phyloP scores from a whole-genome alignment of 2,113 vertebrate species.

The Gobio gobio region DNA sequence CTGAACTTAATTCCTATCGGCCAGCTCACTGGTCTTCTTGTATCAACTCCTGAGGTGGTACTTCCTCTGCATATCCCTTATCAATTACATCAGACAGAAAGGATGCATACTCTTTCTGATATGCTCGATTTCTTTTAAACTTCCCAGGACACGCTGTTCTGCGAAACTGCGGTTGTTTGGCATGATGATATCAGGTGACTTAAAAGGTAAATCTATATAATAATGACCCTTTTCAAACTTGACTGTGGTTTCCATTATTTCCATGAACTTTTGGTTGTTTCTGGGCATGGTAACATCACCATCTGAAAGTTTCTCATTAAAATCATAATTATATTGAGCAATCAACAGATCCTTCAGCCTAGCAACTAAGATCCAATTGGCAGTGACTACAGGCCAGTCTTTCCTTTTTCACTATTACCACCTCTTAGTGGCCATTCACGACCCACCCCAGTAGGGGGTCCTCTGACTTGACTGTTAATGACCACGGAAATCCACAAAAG shows the following conservation, averaged over 20 bases:
- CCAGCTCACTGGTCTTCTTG: background rate
- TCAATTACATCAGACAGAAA: background rate
- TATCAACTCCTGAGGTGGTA: background rate
- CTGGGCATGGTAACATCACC: background rate
- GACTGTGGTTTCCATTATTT: no score
- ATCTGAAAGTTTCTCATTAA: background rate
- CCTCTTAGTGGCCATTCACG: background rate
- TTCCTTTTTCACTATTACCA: background rate
- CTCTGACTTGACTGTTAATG: background rate
- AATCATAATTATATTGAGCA: background rate
- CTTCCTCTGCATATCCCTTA: background rate
- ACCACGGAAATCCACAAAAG: no score
- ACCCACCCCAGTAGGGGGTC: background rate
- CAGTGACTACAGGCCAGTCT: background rate
- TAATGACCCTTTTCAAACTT: no score
- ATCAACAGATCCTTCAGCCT: background rate
- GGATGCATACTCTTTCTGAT: background rate
- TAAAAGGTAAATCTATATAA: no score
- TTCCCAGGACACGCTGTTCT: background rate
- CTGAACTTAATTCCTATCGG: no score
- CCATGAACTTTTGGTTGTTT: no score
- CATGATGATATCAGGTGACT: no score
- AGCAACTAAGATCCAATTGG: background rate
- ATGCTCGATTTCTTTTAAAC: background rate
- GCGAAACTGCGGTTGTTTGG: background rate